phyloP scores from a whole-genome alignment of 2,113 vertebrate species.

The Datnioides undecimradiatus region DNA sequence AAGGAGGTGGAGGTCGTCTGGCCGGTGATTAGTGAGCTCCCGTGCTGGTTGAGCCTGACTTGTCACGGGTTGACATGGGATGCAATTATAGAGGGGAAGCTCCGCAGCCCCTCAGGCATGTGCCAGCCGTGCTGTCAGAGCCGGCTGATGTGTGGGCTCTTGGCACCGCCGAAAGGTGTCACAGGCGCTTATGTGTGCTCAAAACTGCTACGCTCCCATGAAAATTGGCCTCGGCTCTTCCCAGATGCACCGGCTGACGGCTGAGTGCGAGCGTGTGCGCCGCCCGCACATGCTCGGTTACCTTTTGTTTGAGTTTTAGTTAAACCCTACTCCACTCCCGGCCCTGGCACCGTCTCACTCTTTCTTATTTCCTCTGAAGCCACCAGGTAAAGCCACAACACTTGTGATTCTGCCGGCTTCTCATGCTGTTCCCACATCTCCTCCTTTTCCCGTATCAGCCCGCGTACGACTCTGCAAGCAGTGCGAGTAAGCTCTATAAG shows the following conservation, averaged over 20 bases:
- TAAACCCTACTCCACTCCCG: slow-evolving; percentile 61
- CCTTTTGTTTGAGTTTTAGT: slow-evolving; percentile 72
- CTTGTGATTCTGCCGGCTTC: slow-evolving; percentile 65
- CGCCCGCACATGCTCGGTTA: slow-evolving; percentile 28
- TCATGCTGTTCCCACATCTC: slow-evolving; percentile 68
- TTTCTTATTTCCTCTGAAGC: slow-evolving; percentile 65
- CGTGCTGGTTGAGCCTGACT: slow-evolving; percentile 66
- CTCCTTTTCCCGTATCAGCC: slow-evolving; percentile 60
- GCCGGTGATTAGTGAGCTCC: slow-evolving; percentile 71
- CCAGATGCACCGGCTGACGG: slow-evolving; percentile 7
- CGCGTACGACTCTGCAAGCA: slow-evolving; percentile 60
- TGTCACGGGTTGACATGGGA: slow-evolving; percentile 79
- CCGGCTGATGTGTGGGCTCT: slow-evolving; percentile 68
- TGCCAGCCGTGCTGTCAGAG: slow-evolving; percentile 77
- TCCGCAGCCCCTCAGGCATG: slow-evolving; percentile 71
- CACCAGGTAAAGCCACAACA: slow-evolving; percentile 61
- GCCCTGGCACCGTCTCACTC: slow-evolving; percentile 25
- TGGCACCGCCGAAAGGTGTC: slow-evolving; percentile 72
- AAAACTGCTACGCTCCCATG: slow-evolving; percentile 64
- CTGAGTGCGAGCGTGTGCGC: neutral
- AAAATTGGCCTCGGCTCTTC: slow-evolving; percentile 64
- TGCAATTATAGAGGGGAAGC: slow-evolving; percentile 78
- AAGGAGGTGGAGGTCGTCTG: slow-evolving; percentile 58
- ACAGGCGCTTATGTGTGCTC: slow-evolving; percentile 73
- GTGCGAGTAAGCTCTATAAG: slow-evolving; percentile 71